Percentiles rank a stretch among this genome's conserved stretches.
These are phyloP conservation scores for Trichopria drosophilae DNA, from an alignment of 2,888 invertebrate genomes.

Conservation along the genomic window DNA sequence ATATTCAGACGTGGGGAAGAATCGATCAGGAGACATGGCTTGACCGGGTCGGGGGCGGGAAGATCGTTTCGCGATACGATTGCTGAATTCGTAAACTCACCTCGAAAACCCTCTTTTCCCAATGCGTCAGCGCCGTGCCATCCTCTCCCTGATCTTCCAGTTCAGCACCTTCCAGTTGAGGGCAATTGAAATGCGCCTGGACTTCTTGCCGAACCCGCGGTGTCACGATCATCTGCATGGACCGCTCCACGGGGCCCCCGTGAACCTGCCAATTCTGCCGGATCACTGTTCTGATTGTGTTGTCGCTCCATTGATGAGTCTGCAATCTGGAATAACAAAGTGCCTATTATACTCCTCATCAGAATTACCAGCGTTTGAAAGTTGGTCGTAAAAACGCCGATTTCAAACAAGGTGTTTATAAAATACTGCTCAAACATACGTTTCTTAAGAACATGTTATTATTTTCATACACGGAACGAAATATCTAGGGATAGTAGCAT, in stretches of 20 bases:
- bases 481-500: no score
- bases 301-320: slow-evolving; percentile 92
- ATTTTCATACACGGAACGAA: no score
- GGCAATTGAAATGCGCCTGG: slow-evolving; percentile 84
- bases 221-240: slow-evolving; percentile 86
- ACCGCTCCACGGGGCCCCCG: slow-evolving; percentile 73
- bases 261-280: slow-evolving; percentile 77
- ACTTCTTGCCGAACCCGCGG: slow-evolving; percentile 88
- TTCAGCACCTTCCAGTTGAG: slow-evolving; percentile 90
- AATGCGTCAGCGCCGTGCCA: slow-evolving; percentile 95
- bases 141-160: slow-evolving; percentile 98
- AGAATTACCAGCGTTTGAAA: no score
- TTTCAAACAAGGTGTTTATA: no score
- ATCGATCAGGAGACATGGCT: no score
- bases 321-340: slow-evolving; percentile 66
- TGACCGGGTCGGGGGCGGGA: no score
- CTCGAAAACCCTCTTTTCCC: slow-evolving; percentile 98
- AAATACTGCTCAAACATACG: no score
- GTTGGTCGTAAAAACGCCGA: no score
- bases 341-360: no score
- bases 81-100: slow-evolving; percentile 60
- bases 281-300: slow-evolving; percentile 77
- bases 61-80: no score
- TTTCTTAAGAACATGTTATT: no score
- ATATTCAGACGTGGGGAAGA: no score